phyloP scores from a whole-genome alignment of 2,797 vertebrate genomes.

The Fringilla coelebs region DNA sequence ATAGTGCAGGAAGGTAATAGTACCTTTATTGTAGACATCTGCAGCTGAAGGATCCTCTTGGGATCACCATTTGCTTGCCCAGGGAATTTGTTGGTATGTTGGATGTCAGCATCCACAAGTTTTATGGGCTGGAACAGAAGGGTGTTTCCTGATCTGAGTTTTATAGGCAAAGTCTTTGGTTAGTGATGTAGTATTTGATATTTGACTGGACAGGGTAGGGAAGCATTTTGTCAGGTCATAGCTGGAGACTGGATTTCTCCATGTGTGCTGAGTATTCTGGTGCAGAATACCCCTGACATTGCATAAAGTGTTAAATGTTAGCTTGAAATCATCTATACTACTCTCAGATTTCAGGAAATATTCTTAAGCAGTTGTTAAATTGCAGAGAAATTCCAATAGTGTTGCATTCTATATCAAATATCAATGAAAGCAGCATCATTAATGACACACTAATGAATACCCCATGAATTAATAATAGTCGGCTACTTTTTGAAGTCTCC shows the following conservation, averaged over 20 bases:
- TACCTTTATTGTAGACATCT: slow-evolving; percentile 44
- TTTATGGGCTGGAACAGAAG: slow-evolving; percentile 46
- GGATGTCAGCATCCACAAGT: slow-evolving; percentile 39
- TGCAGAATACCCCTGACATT: neutral
- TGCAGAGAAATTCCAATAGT: slow-evolving; percentile 4
- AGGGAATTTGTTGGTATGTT: slow-evolving; percentile 47
- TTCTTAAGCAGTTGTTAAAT: neutral
- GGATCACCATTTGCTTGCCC: slow-evolving; percentile 38
- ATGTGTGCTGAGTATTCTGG: fast-evolving
- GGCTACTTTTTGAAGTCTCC: slow-evolving; percentile 63
- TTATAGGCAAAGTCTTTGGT: neutral
- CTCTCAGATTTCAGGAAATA: neutral
- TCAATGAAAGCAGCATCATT: slow-evolving; percentile 42
- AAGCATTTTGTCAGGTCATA: neutral
- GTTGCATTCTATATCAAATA: slow-evolving; percentile 18
- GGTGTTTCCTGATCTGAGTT: slow-evolving; percentile 43
- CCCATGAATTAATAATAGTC: slow-evolving; percentile 68
- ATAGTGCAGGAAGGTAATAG: neutral
- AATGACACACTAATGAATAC: slow-evolving; percentile 60
- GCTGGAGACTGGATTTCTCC: neutral
- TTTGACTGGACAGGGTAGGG: neutral
- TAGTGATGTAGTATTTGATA: neutral
- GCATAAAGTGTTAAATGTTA: neutral
- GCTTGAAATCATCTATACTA: neutral
- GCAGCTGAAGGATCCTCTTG: slow-evolving; percentile 28